These are phyloP conservation scores for Cassiopea andromeda DNA, from an alignment of 30 jellyfish, hydroid and myxozoan genomes.

Conservation along the genomic window DNA sequence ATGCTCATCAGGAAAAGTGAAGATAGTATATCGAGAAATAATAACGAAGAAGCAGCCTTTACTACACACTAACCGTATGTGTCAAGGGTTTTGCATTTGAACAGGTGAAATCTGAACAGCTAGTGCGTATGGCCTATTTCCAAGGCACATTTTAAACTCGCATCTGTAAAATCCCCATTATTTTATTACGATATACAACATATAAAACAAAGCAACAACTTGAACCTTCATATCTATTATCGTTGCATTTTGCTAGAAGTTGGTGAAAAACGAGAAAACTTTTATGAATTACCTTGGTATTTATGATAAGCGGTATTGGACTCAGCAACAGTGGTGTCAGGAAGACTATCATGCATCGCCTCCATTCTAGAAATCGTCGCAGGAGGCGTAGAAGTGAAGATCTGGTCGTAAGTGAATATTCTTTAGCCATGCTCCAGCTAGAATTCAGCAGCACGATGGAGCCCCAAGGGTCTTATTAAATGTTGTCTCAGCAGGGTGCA, in stretches of 20 bases:
- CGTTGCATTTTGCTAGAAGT: neutral
- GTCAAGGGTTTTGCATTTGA: too few relatives aligned
- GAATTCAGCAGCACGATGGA: too few relatives aligned
- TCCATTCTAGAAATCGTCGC: constrained; percentile 44
- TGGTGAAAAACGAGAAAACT: neutral
- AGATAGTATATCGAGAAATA: too few relatives aligned
- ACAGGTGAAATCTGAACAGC: too few relatives aligned
- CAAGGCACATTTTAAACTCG: neutral
- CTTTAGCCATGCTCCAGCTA: too few relatives aligned
- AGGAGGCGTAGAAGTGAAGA: too few relatives aligned
- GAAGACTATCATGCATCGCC: constrained; percentile 24
- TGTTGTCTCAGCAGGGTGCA: too few relatives aligned
- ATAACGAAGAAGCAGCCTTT: too few relatives aligned
- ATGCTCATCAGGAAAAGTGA: too few relatives aligned
- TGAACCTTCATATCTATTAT: neutral
- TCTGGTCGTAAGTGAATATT: too few relatives aligned
- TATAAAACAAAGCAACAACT: neutral
- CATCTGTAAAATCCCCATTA: neutral
- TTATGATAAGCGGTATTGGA: constrained; percentile 40
- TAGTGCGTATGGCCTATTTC: neutral
- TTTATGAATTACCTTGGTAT: constrained; percentile 18
- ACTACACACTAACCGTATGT: too few relatives aligned
- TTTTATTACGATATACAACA: neutral
- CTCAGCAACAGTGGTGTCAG: constrained; percentile 30
- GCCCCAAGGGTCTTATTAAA: too few relatives aligned